Evolutionary conservation across 2,797 vertebrate genomes (phyloP).

Genomic region (Triplophysa yarkandensis): DNA sequence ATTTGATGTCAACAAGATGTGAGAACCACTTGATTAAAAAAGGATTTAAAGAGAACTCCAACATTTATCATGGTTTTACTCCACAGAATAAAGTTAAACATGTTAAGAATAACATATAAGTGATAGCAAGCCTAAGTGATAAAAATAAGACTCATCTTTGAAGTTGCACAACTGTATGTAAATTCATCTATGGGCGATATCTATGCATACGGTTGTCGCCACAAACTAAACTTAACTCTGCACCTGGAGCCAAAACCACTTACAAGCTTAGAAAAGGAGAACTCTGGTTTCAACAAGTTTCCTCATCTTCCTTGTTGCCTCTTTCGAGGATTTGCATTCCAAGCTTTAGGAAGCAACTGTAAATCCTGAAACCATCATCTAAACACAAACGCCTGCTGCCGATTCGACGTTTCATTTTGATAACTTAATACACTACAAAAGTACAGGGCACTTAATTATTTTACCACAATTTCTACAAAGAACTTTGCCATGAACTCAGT

Average conservation of each 20-base stretch:
- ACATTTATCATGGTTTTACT: not conserved
- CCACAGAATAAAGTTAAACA: not conserved
- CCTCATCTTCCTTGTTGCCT: constrained; percentile 31
- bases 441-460: constrained; percentile 29
- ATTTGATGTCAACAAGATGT: not conserved
- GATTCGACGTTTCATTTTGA: constrained; percentile 22
- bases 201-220: constrained; percentile 17
- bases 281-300: constrained; percentile 42
- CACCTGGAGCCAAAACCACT: constrained; percentile 32
- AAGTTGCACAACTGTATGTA: not conserved
- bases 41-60: not conserved
- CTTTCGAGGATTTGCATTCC: constrained; percentile 54
- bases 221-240: constrained; percentile 39
- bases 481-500: constrained; percentile 45
- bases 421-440: constrained; percentile 40
- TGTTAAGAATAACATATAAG: not conserved
- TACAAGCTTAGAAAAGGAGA: constrained; percentile 49
- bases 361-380: constrained; percentile 40
- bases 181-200: not conserved
- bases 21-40: not conserved
- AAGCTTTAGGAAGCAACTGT: constrained; percentile 38
- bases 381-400: constrained; percentile 11
- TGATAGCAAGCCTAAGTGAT: not conserved
- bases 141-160: not conserved
- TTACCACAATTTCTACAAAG: constrained; percentile 39